Conservation (phyloP, 92 coral and sea anemone species). For the Isaurus tuberculatus region DNA sequence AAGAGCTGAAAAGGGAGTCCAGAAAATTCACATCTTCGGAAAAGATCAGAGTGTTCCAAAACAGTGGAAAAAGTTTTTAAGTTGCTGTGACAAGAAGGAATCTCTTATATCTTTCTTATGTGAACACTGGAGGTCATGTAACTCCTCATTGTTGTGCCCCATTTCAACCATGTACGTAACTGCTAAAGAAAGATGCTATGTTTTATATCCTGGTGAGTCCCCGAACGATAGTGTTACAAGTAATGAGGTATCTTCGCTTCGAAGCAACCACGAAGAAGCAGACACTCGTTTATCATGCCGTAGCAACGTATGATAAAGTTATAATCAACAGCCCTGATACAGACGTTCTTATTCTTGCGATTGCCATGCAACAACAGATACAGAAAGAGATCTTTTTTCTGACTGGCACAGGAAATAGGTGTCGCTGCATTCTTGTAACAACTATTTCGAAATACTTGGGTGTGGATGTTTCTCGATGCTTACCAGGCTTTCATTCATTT, state of each 20-base stretch:
- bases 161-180: not conserved
- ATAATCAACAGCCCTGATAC: conserved; percentile 55
- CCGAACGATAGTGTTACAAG: too few relatives aligned
- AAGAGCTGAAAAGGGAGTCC: conserved; percentile 54
- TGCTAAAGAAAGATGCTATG: too few relatives aligned
- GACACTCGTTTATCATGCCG: conserved; percentile 25
- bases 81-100: conserved; percentile 60
- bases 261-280: too few relatives aligned
- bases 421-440: conserved; percentile 32
- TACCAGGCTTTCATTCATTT: conserved; percentile 56
- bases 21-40: conserved; percentile 47
- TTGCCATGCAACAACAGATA: conserved; percentile 47
- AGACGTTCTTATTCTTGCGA: conserved; percentile 39
- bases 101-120: conserved; percentile 45
- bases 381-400: conserved; percentile 32
- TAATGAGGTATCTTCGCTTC: too few relatives aligned
- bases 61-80: conserved; percentile 62
- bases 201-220: too few relatives aligned
- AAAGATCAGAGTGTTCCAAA: conserved; percentile 49
- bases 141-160: conserved; percentile 34
- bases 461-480: conserved; percentile 20
- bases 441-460: conserved; percentile 40
- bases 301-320: not conserved
- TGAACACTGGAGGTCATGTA: conserved; percentile 52
- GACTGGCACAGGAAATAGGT: conserved; percentile 58